A percentile compares a stretch with the other conserved stretches of the same genome.
These are phyloP conservation scores for Clarias platycephalus DNA, from an alignment of 2,797 vertebrate species.

Conservation along the genomic window DNA sequence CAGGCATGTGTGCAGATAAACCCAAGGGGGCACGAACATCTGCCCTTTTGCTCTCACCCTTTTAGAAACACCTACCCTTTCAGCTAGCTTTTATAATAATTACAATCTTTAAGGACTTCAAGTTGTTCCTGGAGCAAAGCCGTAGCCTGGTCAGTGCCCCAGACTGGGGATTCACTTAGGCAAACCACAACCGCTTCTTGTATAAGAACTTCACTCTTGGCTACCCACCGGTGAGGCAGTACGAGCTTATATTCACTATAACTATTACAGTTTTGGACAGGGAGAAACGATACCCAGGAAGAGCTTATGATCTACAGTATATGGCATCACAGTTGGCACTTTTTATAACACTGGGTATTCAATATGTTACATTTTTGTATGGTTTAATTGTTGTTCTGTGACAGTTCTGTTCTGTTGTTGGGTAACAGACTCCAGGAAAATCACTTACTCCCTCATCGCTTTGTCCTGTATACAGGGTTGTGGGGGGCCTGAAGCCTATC, in stretches of 20 bases:
- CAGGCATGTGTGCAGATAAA: slow-evolving; percentile 57
- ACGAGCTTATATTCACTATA: background rate
- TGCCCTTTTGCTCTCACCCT: background rate
- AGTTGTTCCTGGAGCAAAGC: background rate
- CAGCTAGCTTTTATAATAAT: background rate
- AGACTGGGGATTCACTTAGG: background rate
- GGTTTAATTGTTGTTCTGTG: background rate
- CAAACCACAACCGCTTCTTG: background rate
- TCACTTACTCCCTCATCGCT: background rate
- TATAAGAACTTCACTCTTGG: background rate
- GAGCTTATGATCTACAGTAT: background rate
- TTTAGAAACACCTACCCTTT: background rate
- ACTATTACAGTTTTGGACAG: background rate
- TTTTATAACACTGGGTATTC: background rate
- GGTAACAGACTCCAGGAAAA: background rate
- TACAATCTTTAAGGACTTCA: background rate
- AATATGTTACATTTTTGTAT: background rate
- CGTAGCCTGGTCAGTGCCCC: background rate
- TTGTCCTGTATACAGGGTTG: too few species aligned
- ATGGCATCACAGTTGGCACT: background rate
- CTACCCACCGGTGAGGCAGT: background rate
- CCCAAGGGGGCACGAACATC: too few species aligned
- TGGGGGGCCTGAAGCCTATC: too few species aligned
- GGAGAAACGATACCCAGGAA: background rate
- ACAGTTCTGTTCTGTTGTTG: too few species aligned